Evolutionary conservation across 2,888 invertebrate species (phyloP), one percentile per base, ranked within the genome.

Genomic region (Sclerodermus sp.): DNA sequence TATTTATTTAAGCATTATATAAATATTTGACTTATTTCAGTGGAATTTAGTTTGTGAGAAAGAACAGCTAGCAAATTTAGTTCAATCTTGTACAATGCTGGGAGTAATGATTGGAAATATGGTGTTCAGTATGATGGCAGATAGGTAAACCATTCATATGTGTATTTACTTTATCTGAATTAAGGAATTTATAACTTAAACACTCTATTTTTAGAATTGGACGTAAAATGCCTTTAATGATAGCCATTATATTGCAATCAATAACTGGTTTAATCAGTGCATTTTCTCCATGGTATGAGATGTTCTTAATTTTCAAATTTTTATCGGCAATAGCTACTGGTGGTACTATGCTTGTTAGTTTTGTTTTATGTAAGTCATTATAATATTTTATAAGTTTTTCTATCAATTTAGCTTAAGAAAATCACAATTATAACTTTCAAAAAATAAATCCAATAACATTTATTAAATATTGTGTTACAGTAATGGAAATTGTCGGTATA

Each of bases 311-410:
- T 12, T 79, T 82, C 42, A 81, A 86, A 57, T 84, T 85, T 60
- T 66, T 85, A 1, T 83, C 83, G 47, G 86, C 86, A 29, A 71
- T 83, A 45, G 82, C 84, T 8, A 81, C 85, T 12, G 86, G 86
- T 53, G 87, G 87, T 30, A 83, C 85, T 1, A 87, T 87, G 83
- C 81, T 87, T 15, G 84, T 85, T 53, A 83, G 84, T 60, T 87
- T 86, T 62, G 84, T 88, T 42, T 79, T 87, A 23, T 80, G 82
- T 82, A 61, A 77, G 80, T 74, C 37, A 13, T 31, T 42, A 43
- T 12, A n/a, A n/a, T 38, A 4, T 18, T 23, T 23, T 5, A 23
- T 23, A 3, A 23, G 3, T 23, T n/a, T n/a, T n/a, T n/a, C n/a
- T n/a, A n/a, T n/a, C n/a, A n/a, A n/a, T n/a, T n/a, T n/a, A n/a